A percentile compares a stretch with the other conserved stretches of the same genome.
These are phyloP conservation scores for Kuschelorhynchus macadamiae DNA, from an alignment of 2,888 invertebrate genomes.

Conservation along the genomic window DNA sequence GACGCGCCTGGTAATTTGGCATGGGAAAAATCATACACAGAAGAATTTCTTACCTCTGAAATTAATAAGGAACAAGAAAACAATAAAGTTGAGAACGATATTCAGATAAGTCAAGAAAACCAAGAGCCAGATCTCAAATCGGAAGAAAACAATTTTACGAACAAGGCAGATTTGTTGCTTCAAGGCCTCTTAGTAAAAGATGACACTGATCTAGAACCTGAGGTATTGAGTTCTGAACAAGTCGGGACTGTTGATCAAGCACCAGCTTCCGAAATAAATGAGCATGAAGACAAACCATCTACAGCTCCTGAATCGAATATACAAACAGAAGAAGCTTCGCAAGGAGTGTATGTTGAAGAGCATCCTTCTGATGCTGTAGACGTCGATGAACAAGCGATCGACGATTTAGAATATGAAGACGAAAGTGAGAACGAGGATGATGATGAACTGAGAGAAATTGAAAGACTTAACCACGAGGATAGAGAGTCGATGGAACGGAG, in stretches of 20 bases:
- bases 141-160: constrained; percentile 16
- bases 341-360: too few relatives aligned
- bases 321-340: too few relatives aligned
- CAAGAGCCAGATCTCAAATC: background rate
- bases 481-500: constrained; percentile 15
- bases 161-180: constrained; percentile 18
- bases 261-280: background rate
- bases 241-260: background rate
- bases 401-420: constrained; percentile 35
- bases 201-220: background rate
- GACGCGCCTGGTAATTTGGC: too few relatives aligned
- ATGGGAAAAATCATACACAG: too few relatives aligned
- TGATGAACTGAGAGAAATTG: constrained; percentile 15
- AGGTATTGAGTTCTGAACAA: background rate
- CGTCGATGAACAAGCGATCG: constrained; percentile 28
- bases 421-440: constrained; percentile 21
- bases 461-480: constrained; percentile 6
- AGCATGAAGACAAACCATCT: background rate
- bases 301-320: too few relatives aligned
- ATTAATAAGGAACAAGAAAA: too few relatives aligned
- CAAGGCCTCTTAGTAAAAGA: constrained; percentile 20
- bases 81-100: constrained; percentile 8
- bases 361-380: background rate
- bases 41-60: too few relatives aligned
- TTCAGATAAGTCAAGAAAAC: constrained; percentile 19